phyloP scores from a whole-genome alignment of 2,888 invertebrate genomes.

The Antheraea assamensis region DNA sequence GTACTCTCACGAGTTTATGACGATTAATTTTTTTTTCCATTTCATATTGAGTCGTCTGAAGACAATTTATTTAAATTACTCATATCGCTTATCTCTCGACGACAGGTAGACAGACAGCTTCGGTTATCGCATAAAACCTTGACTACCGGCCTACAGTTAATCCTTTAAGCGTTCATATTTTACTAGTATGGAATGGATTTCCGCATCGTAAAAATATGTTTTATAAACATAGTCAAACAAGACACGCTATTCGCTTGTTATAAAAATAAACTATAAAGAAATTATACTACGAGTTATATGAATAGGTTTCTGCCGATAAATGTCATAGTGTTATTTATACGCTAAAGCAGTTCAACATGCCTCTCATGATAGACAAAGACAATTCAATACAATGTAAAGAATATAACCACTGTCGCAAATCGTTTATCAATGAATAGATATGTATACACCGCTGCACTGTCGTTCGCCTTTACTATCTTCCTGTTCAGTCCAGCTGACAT shows the following conservation, averaged over 20 bases:
- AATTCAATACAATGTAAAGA: not conserved
- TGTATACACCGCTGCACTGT: not conserved
- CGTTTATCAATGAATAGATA: not conserved
- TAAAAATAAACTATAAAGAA: too few relatives aligned
- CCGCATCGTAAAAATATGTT: not conserved
- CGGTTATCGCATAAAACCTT: constrained; percentile 2
- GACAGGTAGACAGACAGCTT: constrained; percentile 9
- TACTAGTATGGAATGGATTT: not conserved
- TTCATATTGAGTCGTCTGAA: not conserved
- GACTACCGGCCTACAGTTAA: not conserved
- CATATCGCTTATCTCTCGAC: not conserved
- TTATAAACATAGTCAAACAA: not conserved
- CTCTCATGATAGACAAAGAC: not conserved
- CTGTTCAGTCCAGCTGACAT: not conserved
- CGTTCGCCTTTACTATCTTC: not conserved
- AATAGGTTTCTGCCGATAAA: not conserved
- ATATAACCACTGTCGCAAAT: not conserved
- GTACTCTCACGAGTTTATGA: not conserved
- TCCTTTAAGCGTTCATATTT: not conserved
- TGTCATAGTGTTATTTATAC: not conserved
- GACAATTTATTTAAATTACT: constrained; percentile 8
- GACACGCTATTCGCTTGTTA: not conserved
- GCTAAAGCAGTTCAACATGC: not conserved
- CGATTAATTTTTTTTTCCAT: not conserved
- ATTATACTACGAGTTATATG: not conserved